These are phyloP conservation scores for Siniperca scherzeri DNA, from an alignment of 2,797 vertebrate species.

Conservation along the genomic window DNA sequence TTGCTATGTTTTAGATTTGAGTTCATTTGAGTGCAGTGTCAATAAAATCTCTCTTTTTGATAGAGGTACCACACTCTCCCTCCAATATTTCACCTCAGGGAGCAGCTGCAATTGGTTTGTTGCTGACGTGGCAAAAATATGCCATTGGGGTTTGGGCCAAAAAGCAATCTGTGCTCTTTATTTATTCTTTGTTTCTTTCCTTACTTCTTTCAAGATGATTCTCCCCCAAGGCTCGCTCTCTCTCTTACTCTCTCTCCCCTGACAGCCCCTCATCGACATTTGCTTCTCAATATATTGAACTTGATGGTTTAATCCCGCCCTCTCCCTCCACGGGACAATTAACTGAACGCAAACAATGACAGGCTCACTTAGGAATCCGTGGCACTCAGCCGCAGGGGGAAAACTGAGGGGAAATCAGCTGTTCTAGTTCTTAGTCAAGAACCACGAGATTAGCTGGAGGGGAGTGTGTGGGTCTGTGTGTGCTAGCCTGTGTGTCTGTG, in stretches of 20 bases:
- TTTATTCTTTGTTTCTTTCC: constrained; percentile 72
- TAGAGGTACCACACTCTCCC: constrained; percentile 40
- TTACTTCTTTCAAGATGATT: constrained; percentile 70
- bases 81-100: constrained; percentile 57
- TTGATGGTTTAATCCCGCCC: constrained; percentile 79
- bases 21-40: constrained; percentile 61
- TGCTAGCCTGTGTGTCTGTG: neutral
- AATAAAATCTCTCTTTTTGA: constrained; percentile 46
- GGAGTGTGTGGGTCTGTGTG: constrained; percentile 28
- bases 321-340: constrained; percentile 78
- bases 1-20: constrained; percentile 33
- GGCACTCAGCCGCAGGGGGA: constrained; percentile 71
- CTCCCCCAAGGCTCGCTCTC: constrained; percentile 55
- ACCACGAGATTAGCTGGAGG: constrained; percentile 67
- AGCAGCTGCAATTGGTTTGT: constrained; percentile 75
- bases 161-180: constrained; percentile 73
- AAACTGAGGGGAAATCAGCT: constrained; percentile 78
- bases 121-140: constrained; percentile 75
- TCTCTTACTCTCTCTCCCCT: constrained; percentile 54
- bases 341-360: constrained; percentile 81
- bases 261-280: constrained; percentile 70
- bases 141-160: constrained; percentile 59
- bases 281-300: constrained; percentile 77
- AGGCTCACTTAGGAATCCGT: constrained; percentile 77
- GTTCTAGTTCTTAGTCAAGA: constrained; percentile 68